Conservation (phyloP, 2,888 invertebrate genomes). For the Callosobruchus maculatus region DNA sequence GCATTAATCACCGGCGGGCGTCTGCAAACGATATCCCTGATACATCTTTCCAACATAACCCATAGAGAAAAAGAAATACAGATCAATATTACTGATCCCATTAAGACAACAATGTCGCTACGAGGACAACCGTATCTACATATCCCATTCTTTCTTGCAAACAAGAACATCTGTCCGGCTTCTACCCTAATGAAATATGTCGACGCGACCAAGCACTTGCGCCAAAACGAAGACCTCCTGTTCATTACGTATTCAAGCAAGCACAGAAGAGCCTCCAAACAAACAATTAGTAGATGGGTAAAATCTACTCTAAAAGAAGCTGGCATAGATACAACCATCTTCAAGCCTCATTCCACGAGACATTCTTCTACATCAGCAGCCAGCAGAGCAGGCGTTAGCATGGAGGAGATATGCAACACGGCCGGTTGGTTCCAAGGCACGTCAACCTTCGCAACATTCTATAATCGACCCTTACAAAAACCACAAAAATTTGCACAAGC, state of each 20-base stretch:
- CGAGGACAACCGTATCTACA: neutral
- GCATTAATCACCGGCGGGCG: neutral
- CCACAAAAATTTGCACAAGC: no score
- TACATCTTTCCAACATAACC: neutral
- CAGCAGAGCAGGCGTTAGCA: neutral
- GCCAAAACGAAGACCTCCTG: neutral
- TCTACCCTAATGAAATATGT: neutral
- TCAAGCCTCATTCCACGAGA: conserved; percentile 10
- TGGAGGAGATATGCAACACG: conserved; percentile 1
- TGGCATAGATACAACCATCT: conserved; percentile 7
- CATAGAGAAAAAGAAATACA: no score
- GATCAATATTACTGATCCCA: neutral
- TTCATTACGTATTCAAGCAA: neutral
- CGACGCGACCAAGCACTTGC: neutral
- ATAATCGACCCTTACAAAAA: neutral
- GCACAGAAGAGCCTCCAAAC: conserved; percentile 7
- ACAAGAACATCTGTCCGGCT: neutral
- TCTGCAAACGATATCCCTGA: conserved; percentile 2
- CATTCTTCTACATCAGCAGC: conserved; percentile 12
- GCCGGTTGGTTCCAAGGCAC: neutral
- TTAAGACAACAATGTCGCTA: neutral
- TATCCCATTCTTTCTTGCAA: neutral
- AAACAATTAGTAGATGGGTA: conserved; percentile 10
- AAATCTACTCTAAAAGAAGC: conserved; percentile 7
- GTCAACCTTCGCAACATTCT: conserved; percentile 2